Evolutionary conservation across 2,888 invertebrate species (phyloP), one percentile per base, ranked within the genome.

Genomic region (Caenorhabditis plicata): DNA sequence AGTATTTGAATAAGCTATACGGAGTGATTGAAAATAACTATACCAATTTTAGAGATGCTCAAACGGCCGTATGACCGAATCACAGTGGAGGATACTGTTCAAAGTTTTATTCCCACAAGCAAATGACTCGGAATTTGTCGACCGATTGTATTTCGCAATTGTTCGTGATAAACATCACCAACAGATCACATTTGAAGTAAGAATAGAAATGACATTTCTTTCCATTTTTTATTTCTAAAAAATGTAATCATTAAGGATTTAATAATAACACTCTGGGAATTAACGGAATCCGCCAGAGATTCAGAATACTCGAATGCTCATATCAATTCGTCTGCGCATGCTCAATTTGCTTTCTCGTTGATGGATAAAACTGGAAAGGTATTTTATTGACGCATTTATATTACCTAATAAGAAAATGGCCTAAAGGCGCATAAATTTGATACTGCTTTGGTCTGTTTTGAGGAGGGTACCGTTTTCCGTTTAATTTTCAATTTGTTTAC

Each of bases 41-140:
- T 27, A 7, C 5, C 3, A 9, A 22, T 41, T 35, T 8, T 42
- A 76, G 73, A 68, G 67, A 33, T 73, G 69, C 42, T 51, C 74
- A 4, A 75, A 73, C 49, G 77, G 77, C 27, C 61, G 77, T 29
- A 75, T 77, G 74, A 64, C 67, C 0, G 62, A 64, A 26, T 39
- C 43, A 1, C 73, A 77, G 46, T 76, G 74, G 73, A 36, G 75
- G 7, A 64, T 64, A 20, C 64, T 77, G 8, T 73, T 75, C 49
- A 52, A 71, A n/a, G 54, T 63, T 15, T 51, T 77, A 9, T 77
- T 76, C 53, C 74, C 75, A 19, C 65, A 71, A 33, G 67, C 75
- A 13, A 60, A 66, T 19, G 73, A 75, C 44, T 73, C 75, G 27
- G 54, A 61, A 5, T 75, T 75, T 42, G 73, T 72, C 0, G 75